These are phyloP conservation scores for Steromphala cineraria DNA, from an alignment of 2,888 invertebrate species.

Conservation along the genomic window DNA sequence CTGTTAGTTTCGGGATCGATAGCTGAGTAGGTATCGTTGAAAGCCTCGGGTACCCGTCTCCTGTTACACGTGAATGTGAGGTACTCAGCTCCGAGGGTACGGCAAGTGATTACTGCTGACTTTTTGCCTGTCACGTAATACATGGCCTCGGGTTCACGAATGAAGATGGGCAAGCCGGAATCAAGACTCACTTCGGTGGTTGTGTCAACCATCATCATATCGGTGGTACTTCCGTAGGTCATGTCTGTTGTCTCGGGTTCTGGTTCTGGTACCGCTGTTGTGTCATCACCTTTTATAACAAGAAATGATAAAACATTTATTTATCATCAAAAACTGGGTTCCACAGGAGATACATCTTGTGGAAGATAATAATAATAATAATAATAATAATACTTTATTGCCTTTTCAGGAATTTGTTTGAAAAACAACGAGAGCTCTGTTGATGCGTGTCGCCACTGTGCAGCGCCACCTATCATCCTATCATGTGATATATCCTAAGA, in stretches of 20 bases:
- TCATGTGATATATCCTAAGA: too few relatives aligned
- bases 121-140: conserved; percentile 32
- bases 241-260: conserved; percentile 9
- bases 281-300: too few relatives aligned
- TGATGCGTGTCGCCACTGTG: too few relatives aligned
- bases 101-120: conserved; percentile 32
- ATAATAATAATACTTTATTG: too few relatives aligned
- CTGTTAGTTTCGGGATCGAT: conserved; percentile 21
- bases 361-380: too few relatives aligned
- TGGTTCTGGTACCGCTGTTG: neutral
- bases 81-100: conserved; percentile 29
- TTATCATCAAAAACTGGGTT: too few relatives aligned
- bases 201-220: neutral
- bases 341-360: too few relatives aligned
- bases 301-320: too few relatives aligned
- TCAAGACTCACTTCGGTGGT: neutral
- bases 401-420: too few relatives aligned
- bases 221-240: neutral
- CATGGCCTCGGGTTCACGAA: conserved; percentile 26
- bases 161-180: conserved; percentile 18
- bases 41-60: conserved; percentile 29
- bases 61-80: conserved; percentile 35
- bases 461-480: too few relatives aligned
- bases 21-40: conserved; percentile 28
- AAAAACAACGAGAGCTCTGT: too few relatives aligned